Base-by-base conservation (phyloP, 1,140 invertebrate genomes). In the Copidosoma floridanum region DNA sequence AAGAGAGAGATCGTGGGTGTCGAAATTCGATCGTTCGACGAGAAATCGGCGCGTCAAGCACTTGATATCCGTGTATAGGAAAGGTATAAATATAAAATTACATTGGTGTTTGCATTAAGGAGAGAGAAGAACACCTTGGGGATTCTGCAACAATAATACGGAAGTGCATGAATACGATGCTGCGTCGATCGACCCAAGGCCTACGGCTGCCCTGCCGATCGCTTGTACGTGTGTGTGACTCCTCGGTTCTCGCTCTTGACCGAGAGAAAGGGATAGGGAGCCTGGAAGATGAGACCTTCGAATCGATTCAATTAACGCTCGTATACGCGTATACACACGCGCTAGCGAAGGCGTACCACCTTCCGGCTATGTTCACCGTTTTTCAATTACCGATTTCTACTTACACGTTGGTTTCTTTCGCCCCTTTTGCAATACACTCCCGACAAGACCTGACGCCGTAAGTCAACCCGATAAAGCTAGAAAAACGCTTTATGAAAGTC, bases 231-330 rank as follows among this genome's bases (percentile, higher is more conserved):
- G n/a, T n/a, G n/a, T n/a, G n/a, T n/a, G n/a, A n/a, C n/a, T n/a
- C n/a, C n/a, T n/a, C n/a, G n/a, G n/a, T n/a, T n/a, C 4, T 26
- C 27, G 32, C 29, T 50, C 26, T 38, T 50, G 24, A 41, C 26
- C 55, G 46, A 35, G 14, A 35, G 18, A 37, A 4, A 14, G n/a
- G 3, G 1, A 32, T 2, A 32, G n/a, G 14, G 47, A 37, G 16
- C 29, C 29, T 46, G 12, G 7, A 43, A 14, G 18, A 16, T 4
- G 38, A 6, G 46, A 16, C 26, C 35, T 7, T 27, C 16, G 40
- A 12, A 54, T 54, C 52, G 40, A 54, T 54, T 54, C 32, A 54
- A 54, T 54, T 54, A 54, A 54, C 37, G 52, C 52, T 54, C 32
- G 16, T 23, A 47, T 51, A 21, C 26, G 27, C 46, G n/a, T n/a